Evolutionary conservation across 2,113 vertebrate species (phyloP), one percentile per base, ranked within the genome.

Genomic region (Onychostoma macrolepis): DNA sequence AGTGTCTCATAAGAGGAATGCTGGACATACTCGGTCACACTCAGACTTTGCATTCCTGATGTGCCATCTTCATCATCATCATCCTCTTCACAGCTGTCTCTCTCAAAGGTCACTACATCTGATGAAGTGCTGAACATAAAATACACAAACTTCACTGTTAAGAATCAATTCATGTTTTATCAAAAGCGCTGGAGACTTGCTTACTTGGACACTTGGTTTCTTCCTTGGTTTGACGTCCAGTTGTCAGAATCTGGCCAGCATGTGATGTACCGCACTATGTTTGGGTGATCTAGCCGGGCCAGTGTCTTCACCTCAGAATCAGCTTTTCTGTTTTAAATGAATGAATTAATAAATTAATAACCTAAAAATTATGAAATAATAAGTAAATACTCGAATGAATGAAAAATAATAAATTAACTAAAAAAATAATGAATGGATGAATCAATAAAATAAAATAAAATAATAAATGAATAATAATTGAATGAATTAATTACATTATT

Each of bases 211-310:
- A 15, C 24, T 43, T 75, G 3, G 9, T 45, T 75, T 48, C 1
- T 21, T 15, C 71, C 69, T 48, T 30, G 7, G 13, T 84, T 19
- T 43, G 36, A 28, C 2, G 0, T 12, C 38, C 28, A 48, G 79
- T n/a, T n/a, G 21, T 5, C 6, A 38, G 56, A 48, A 3, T 61
- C 72, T 15, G 8, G 0, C 89, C 89, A 90, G n/a, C 72, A 74
- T 9, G 84, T 87, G 28, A 21, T 71, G 79, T 90, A 91, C 6
- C 88, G 88, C 0, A 91, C 88, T 15, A 91, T 89, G 79, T 89
- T 87, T 38, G 81, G 56, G 56, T 91, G 89, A 0, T 88, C 5
- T 33, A 90, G 43, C 0, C 2, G 4, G 3, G 88, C 88, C 81
- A 91, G 12, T 7, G 88, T 78, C 33, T 41, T 56, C 12, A 88